Percentiles rank a stretch among this genome's conserved stretches.
These are phyloP conservation scores for Tetranychus truncatus DNA, from an alignment of 2,888 invertebrate species.

Conservation along the genomic window DNA sequence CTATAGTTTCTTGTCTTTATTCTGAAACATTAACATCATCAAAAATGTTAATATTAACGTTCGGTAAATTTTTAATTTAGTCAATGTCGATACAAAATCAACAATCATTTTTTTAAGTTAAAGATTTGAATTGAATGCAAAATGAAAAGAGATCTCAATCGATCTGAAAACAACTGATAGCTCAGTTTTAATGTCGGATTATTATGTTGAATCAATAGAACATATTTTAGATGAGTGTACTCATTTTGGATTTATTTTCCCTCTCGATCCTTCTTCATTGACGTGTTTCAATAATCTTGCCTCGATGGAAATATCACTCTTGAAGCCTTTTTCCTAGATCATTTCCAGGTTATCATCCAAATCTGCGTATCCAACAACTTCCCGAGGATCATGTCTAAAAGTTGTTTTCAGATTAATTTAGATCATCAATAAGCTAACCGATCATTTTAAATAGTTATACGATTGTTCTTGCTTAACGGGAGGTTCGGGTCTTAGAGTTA, in stretches of 20 bases:
- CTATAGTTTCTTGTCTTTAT: constrained; percentile 10
- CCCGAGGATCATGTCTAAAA: constrained; percentile 39
- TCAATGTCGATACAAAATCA: constrained; percentile 3
- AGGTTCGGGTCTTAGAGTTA: neutral
- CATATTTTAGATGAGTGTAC: neutral
- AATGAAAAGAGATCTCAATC: neutral
- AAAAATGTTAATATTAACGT: constrained; percentile 6
- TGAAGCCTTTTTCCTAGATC: constrained; percentile 39
- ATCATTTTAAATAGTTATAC: constrained; percentile 8
- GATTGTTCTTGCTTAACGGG: neutral
- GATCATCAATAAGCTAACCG: neutral
- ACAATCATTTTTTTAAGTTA: neutral
- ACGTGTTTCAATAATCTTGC: neutral
- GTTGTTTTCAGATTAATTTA: constrained; percentile 18
- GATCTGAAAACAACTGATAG: constrained; percentile 12
- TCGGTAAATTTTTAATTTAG: neutral
- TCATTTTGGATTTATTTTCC: neutral
- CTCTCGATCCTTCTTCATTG: neutral
- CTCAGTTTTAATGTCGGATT: neutral
- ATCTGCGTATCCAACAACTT: constrained; percentile 71
- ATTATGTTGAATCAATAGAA: neutral
- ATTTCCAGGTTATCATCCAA: constrained; percentile 65
- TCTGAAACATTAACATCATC: constrained; percentile 10
- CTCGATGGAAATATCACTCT: neutral
- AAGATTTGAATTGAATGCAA: neutral